phyloP scores from a whole-genome alignment of 2,888 invertebrate species.

The Leucania comma region DNA sequence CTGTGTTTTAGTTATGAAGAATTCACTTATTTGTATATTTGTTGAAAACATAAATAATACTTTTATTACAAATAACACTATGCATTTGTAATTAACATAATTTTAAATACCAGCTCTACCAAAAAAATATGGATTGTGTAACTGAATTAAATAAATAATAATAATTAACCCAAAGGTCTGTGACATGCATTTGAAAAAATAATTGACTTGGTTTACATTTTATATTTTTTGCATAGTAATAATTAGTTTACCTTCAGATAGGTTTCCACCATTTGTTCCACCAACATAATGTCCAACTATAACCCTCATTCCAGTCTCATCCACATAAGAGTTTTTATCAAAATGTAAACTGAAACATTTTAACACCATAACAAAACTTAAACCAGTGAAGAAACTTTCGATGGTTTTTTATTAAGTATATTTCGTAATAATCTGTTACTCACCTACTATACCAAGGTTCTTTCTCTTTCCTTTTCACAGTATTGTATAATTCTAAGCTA shows the following conservation, averaged over 20 bases:
- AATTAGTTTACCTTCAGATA: constrained; percentile 92
- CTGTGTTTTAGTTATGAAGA: neutral
- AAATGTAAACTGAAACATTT: constrained; percentile 85
- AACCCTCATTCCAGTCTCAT: constrained; percentile 94
- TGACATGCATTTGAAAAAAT: neutral
- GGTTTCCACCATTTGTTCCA: constrained; percentile 94
- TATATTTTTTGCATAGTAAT: neutral
- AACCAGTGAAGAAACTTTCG: neutral
- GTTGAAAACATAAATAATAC: neutral
- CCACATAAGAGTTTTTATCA: constrained; percentile 93
- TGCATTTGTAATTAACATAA: no score
- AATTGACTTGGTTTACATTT: neutral
- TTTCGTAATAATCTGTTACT: constrained; percentile 43
- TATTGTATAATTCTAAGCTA: constrained; percentile 82
- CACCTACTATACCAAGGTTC: constrained; percentile 83
- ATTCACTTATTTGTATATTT: neutral
- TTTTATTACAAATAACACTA: no score
- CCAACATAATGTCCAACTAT: constrained; percentile 97
- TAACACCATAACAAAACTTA: neutral
- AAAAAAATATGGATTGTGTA: no score
- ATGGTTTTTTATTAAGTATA: neutral
- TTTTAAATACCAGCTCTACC: no score
- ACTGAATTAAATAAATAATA: neutral
- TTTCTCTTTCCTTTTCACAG: constrained; percentile 76
- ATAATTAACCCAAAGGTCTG: neutral